A percentile compares a stretch with the other conserved stretches of the same genome.
Conservation (phyloP, 1,140 invertebrate species). For the Brachionus paranguensis region DNA sequence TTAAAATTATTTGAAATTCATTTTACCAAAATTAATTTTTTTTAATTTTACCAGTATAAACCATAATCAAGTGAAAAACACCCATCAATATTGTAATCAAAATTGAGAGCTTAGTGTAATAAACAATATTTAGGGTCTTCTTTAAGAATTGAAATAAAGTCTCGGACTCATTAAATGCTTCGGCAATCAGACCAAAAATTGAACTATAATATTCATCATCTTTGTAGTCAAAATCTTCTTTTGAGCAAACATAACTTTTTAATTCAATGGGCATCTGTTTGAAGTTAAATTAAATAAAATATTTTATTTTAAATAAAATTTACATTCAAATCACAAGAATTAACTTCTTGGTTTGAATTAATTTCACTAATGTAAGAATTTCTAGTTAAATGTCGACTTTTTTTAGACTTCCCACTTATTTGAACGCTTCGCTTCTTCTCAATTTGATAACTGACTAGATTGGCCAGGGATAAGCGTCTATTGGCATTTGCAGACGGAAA, state of each 20-base stretch:
- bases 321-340: neutral
- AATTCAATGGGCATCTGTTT: neutral
- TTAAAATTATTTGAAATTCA: neutral
- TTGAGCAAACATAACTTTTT: neutral
- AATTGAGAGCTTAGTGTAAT: slow-evolving; percentile 59
- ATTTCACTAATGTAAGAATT: neutral
- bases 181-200: slow-evolving; percentile 71
- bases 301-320: neutral
- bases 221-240: slow-evolving; percentile 41
- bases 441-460: slow-evolving; percentile 6
- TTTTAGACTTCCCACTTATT: neutral
- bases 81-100: neutral
- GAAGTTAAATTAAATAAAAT: neutral
- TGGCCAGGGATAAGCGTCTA: neutral
- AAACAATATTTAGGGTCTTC: slow-evolving; percentile 67
- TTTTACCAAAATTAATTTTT: neutral
- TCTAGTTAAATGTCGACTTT: neutral
- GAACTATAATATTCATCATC: slow-evolving; percentile 67
- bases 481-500: neutral
- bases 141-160: slow-evolving; percentile 70
- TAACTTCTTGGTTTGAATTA: neutral
- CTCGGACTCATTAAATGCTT: slow-evolving; percentile 71
- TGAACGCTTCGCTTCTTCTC: slow-evolving; percentile 9
- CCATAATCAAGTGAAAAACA: neutral
- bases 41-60: neutral